Evolutionary conservation across 2,888 invertebrate species (phyloP).

Genomic region (Adineta ricciae): DNA sequence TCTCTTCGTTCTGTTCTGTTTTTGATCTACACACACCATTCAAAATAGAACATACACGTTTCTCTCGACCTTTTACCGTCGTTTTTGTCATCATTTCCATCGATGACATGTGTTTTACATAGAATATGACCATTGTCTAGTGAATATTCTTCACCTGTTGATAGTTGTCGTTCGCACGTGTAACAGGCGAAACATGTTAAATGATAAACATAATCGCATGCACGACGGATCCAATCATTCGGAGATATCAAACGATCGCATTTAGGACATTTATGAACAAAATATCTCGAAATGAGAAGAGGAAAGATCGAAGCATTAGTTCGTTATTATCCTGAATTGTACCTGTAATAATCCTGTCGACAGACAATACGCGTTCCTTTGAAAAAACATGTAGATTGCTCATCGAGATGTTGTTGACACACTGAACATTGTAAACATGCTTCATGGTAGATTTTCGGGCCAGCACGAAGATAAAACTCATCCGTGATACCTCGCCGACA

Average conservation of each 20-base stretch:
- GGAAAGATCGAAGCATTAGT: not conserved
- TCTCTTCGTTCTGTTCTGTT: not conserved
- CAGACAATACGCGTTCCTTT: constrained; percentile 27
- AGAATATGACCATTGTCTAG: not conserved
- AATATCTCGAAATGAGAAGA: constrained; percentile 57
- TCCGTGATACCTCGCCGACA: constrained; percentile 46
- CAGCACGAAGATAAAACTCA: constrained; percentile 44
- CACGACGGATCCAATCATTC: not conserved
- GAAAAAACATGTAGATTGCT: constrained; percentile 28
- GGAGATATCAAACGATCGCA: not conserved
- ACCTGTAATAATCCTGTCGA: constrained; percentile 33
- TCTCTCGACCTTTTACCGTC: constrained; percentile 48
- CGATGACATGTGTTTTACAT: not conserved
- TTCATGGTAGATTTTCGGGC: constrained; percentile 49
- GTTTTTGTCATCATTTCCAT: constrained; percentile 59
- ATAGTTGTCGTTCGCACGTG: constrained; percentile 55
- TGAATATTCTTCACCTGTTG: constrained; percentile 65
- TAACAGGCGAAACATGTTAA: constrained; percentile 87
- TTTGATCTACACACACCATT: not conserved
- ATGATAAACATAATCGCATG: not conserved
- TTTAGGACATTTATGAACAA: not conserved
- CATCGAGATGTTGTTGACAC: constrained; percentile 42
- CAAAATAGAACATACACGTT: not conserved
- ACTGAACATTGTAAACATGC: constrained; percentile 45
- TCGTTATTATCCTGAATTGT: not conserved